These are phyloP conservation scores for Meandrina meandrites DNA, from an alignment of 92 coral and sea anemone species.

Conservation along the genomic window DNA sequence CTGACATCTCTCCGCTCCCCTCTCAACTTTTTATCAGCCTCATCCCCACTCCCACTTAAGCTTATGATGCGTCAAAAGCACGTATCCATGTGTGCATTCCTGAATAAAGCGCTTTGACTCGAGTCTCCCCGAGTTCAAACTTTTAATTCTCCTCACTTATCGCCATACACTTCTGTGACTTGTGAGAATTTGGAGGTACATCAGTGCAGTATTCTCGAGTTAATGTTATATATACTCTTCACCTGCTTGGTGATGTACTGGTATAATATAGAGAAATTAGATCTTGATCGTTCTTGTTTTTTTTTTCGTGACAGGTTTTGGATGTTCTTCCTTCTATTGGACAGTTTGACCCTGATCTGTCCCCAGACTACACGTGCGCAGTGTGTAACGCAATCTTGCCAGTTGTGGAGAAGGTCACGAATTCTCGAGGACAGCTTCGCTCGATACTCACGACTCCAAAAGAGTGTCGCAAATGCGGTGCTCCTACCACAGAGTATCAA, in stretches of 20 bases:
- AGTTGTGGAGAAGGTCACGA: constrained; percentile 59
- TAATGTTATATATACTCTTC: background rate
- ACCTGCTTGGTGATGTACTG: background rate
- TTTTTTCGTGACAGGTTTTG: constrained; percentile 52
- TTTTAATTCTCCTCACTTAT: background rate
- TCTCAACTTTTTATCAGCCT: background rate
- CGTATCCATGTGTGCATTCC: background rate
- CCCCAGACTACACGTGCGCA: constrained; percentile 58
- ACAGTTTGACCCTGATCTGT: constrained; percentile 47
- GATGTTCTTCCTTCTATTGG: constrained; percentile 75
- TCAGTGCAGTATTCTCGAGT: background rate
- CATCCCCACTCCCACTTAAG: background rate
- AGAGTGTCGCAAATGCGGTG: constrained; percentile 55
- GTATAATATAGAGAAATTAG: background rate
- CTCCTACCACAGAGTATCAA: constrained; percentile 34
- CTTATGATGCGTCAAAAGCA: background rate
- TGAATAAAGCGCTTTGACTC: background rate
- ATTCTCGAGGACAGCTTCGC: constrained; percentile 47
- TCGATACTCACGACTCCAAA: constrained; percentile 46
- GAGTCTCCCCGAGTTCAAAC: background rate
- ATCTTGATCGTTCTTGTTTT: background rate
- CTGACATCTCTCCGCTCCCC: background rate
- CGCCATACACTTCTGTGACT: background rate
- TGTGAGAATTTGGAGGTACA: background rate
- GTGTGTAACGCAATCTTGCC: constrained; percentile 66